phyloP scores from a whole-genome alignment of 1,140 invertebrate species.

The Probaryconus sp. region DNA sequence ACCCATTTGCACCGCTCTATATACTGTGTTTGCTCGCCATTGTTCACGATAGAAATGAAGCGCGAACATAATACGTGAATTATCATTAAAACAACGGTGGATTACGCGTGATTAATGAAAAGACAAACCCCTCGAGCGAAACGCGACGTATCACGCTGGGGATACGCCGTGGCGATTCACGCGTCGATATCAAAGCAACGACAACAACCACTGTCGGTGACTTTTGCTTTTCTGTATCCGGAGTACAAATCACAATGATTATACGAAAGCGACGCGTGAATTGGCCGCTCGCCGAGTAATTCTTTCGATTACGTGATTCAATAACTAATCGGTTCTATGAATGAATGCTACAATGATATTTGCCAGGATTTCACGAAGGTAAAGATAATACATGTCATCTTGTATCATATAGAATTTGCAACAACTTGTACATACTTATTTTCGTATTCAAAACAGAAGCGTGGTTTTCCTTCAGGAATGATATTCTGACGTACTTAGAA shows the following conservation, averaged over 20 bases:
- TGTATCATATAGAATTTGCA: slow-evolving; percentile 65
- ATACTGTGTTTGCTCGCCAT: slow-evolving; percentile 75
- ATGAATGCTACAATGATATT: slow-evolving; percentile 78
- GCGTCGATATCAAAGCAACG: slow-evolving; percentile 42
- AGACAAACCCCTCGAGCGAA: slow-evolving; percentile 51
- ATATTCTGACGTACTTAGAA: not conserved
- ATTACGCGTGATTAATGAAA: slow-evolving; percentile 56
- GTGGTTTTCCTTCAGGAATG: slow-evolving; percentile 29
- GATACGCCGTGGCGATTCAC: slow-evolving; percentile 47
- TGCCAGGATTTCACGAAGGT: slow-evolving; percentile 79
- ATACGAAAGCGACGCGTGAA: slow-evolving; percentile 45
- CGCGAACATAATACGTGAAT: slow-evolving; percentile 54
- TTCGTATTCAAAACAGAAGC: slow-evolving; percentile 28
- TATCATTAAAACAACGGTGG: slow-evolving; percentile 61
- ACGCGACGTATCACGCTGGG: slow-evolving; percentile 36
- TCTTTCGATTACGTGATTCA: slow-evolving; percentile 70
- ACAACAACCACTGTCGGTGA: slow-evolving; percentile 40
- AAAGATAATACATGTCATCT: slow-evolving; percentile 74
- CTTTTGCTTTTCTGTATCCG: slow-evolving; percentile 10
- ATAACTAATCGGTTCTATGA: slow-evolving; percentile 78
- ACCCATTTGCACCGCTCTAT: slow-evolving; percentile 75
- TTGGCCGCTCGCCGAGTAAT: slow-evolving; percentile 48
- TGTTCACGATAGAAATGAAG: slow-evolving; percentile 61
- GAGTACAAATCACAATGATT: slow-evolving; percentile 4
- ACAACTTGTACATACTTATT: slow-evolving; percentile 45